Evolutionary conservation across 2,797 vertebrate species (phyloP).

Genomic region (Sciurus carolinensis): DNA sequence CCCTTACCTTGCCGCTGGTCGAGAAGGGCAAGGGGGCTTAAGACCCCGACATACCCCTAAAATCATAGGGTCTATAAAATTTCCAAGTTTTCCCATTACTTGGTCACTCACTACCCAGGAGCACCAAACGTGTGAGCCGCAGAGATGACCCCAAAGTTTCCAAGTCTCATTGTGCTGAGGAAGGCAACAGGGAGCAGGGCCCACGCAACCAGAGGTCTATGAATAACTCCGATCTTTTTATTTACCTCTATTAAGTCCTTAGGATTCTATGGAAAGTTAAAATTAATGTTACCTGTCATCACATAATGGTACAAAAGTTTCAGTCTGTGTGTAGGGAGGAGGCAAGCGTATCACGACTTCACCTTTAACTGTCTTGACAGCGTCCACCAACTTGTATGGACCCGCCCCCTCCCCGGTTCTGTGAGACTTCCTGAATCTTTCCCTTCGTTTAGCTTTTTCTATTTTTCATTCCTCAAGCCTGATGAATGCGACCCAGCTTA

Average conservation of each 20-base stretch:
- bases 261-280: background rate
- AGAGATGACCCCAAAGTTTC: background rate
- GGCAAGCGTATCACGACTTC: background rate
- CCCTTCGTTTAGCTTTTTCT: background rate
- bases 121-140: background rate
- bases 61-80: background rate
- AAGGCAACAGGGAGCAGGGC: background rate
- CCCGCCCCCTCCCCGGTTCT: background rate
- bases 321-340: background rate
- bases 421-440: background rate
- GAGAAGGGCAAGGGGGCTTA: too few relatives aligned
- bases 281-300: background rate
- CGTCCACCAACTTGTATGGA: accelerated
- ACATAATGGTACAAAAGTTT: background rate
- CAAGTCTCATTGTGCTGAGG: background rate
- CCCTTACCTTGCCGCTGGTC: too few relatives aligned
- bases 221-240: background rate
- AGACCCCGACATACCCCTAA: background rate
- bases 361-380: background rate
- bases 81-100: background rate
- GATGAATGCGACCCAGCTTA: background rate
- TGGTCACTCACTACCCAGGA: background rate
- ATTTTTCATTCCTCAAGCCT: background rate
- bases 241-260: background rate
- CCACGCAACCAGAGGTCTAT: background rate